Conservation (phyloP, 2,113 vertebrate genomes). For the Telmatochromis brichardi region DNA sequence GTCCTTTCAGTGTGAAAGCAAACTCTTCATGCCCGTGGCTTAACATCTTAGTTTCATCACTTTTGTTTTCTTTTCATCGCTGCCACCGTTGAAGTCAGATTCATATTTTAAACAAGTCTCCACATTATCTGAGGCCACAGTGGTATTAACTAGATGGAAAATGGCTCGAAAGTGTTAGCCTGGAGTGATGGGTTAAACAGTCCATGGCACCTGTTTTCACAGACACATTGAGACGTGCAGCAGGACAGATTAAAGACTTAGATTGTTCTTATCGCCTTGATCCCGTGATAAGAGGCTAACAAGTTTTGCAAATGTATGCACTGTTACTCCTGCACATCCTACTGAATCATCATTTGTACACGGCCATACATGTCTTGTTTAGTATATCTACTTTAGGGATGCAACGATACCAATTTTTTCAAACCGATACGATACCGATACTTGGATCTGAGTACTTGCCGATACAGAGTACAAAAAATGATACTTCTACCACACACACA, state of each 20-base stretch:
- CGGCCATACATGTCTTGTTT: background rate
- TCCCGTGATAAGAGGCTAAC: conserved; percentile 61
- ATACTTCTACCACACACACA: too few species aligned
- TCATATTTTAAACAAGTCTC: background rate
- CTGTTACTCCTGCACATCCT: background rate
- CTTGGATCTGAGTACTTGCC: too few species aligned
- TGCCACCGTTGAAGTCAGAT: background rate
- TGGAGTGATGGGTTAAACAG: background rate
- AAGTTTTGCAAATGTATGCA: conserved; percentile 50
- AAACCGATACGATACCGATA: too few species aligned
- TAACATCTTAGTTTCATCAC: background rate
- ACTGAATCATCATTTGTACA: background rate
- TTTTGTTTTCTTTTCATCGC: background rate
- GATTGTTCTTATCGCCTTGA: conserved; percentile 43
- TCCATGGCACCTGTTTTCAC: background rate
- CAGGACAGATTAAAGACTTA: conserved; percentile 42
- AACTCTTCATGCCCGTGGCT: background rate
- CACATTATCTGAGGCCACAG: background rate
- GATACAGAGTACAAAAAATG: too few species aligned
- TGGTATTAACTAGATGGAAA: background rate
- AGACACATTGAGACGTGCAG: conserved; percentile 11
- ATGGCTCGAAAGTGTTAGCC: background rate
- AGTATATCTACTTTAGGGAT: background rate
- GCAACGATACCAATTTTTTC: too few species aligned
- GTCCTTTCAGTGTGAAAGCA: background rate